Conservation (phyloP, 2,113 vertebrate genomes). For the Anolis sagrei region DNA sequence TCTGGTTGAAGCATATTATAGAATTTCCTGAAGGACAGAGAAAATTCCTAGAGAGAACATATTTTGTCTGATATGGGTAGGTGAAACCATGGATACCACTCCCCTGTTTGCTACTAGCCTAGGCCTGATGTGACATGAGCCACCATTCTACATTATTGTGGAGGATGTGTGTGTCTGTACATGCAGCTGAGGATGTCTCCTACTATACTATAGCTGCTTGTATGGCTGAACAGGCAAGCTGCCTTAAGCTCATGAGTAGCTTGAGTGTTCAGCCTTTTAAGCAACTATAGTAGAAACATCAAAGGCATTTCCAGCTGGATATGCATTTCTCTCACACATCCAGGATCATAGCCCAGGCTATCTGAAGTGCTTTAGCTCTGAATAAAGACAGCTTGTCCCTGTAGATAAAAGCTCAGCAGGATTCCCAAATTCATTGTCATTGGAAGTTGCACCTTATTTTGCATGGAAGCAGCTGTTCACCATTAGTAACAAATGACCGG, state of each 20-base stretch:
- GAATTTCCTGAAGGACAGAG: too few relatives aligned
- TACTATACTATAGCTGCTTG: background rate
- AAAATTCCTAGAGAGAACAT: too few relatives aligned
- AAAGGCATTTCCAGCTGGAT: background rate
- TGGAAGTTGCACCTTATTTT: background rate
- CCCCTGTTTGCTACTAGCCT: background rate
- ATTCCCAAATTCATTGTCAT: background rate
- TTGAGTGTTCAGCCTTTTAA: background rate
- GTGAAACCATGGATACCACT: too few relatives aligned
- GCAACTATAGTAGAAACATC: slow-evolving; percentile 4
- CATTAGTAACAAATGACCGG: too few relatives aligned
- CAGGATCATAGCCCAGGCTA: background rate
- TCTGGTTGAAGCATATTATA: too few relatives aligned
- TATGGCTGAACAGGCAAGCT: background rate
- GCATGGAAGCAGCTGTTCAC: background rate
- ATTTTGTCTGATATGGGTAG: too few relatives aligned
- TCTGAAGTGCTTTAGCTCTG: background rate
- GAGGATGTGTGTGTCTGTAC: background rate
- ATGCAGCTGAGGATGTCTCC: background rate
- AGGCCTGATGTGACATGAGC: background rate
- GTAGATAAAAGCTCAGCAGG: background rate
- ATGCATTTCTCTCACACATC: background rate
- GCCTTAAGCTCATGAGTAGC: background rate
- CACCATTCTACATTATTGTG: background rate
- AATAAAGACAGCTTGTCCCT: background rate